A percentile compares a stretch with the other conserved stretches of the same genome.
Conservation (phyloP, 1,140 invertebrate species). For the Drosophila santomea region DNA sequence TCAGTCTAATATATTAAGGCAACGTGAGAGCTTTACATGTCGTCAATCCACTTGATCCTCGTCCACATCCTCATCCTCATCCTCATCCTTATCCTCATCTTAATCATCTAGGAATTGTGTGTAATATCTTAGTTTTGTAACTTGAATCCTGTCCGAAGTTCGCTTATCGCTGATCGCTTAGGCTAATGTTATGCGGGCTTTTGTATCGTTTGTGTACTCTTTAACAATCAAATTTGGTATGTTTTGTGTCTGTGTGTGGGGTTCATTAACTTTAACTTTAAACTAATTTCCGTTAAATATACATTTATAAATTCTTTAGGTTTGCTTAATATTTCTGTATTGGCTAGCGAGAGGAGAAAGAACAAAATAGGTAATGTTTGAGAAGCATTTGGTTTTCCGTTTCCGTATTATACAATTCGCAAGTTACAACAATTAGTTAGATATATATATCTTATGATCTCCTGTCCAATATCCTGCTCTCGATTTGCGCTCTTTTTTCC, state of each 20-base stretch:
- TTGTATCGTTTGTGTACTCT: constrained; percentile 31
- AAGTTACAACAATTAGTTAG: constrained; percentile 44
- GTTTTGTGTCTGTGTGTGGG: constrained; percentile 57
- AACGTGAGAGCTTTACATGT: constrained; percentile 84
- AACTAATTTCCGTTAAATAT: constrained; percentile 35
- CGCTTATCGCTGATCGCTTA: constrained; percentile 21
- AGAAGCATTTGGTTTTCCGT: constrained; percentile 43
- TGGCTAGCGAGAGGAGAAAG: constrained; percentile 68
- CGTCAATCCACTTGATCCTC: constrained; percentile 42
- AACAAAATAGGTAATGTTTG: constrained; percentile 35
- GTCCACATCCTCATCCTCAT: constrained; percentile 22
- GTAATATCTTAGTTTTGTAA: constrained; percentile 43
- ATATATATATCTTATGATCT: constrained; percentile 13
- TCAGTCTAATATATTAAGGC: constrained; percentile 85
- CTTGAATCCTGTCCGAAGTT: constrained; percentile 42
- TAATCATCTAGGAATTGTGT: constrained; percentile 44
- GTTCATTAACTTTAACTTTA: constrained; percentile 31
- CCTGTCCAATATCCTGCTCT: not conserved
- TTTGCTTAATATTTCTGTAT: constrained; percentile 38
- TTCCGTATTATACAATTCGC: constrained; percentile 16
- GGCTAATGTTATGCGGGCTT: constrained; percentile 1
- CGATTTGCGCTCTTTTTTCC: constrained; percentile 25
- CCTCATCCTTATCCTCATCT: constrained; percentile 24
- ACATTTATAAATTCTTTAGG: constrained; percentile 51
- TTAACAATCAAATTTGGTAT: constrained; percentile 73